Evolutionary conservation across 2,113 vertebrate species (phyloP).

Genomic region (Burhinus oedicnemus): DNA sequence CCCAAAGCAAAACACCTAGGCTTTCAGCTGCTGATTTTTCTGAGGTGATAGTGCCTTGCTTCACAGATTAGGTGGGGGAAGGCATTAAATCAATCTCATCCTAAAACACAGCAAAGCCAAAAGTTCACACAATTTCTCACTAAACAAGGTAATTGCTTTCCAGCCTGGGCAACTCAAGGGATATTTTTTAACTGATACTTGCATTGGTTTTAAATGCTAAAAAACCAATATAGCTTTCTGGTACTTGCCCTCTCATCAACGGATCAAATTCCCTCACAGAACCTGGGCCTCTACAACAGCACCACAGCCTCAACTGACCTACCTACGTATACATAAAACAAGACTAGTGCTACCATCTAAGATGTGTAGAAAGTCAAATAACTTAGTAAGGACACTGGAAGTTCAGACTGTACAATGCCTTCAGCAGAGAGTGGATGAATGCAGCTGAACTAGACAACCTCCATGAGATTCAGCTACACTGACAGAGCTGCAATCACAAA

Average conservation of each 20-base stretch:
- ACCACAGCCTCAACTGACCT: not conserved
- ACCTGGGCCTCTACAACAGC: not conserved
- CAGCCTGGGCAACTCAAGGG: not conserved
- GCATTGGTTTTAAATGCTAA: not conserved
- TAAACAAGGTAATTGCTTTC: not conserved
- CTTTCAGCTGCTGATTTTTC: not conserved
- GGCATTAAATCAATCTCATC: not conserved
- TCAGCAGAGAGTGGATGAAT: not conserved
- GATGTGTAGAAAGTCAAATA: not conserved
- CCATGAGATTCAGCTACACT: not conserved
- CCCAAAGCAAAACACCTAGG: not conserved
- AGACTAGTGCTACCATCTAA: not conserved
- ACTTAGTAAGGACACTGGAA: not conserved
- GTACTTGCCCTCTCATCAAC: not conserved
- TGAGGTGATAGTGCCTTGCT: not conserved
- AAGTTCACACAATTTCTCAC: not conserved
- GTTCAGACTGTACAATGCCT: not conserved
- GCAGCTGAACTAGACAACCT: not conserved
- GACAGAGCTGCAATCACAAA: not conserved
- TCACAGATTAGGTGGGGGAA: not conserved
- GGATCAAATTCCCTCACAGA: not conserved
- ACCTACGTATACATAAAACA: accelerated
- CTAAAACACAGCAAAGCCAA: not conserved
- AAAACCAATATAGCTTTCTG: not conserved
- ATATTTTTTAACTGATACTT: not conserved